phyloP scores from a whole-genome alignment of 2,113 vertebrate species.

The Aythya baeri region DNA sequence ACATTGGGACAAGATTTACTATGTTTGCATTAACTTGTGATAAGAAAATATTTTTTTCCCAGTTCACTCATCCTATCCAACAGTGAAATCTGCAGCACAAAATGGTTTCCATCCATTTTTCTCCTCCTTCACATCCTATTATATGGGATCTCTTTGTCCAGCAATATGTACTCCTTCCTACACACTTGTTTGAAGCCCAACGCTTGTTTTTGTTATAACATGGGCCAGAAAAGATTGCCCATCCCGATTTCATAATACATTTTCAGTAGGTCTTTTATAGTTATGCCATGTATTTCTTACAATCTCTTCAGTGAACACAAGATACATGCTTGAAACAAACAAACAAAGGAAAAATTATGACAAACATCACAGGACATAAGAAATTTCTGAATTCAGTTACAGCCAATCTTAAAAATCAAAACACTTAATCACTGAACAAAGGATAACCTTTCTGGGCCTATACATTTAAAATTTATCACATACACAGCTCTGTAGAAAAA shows the following conservation, averaged over 20 bases:
- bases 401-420: not conserved
- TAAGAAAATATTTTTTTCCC: not conserved
- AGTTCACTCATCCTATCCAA: not conserved
- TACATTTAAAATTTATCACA: not conserved
- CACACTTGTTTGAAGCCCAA: slow-evolving; percentile 18
- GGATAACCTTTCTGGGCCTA: not conserved
- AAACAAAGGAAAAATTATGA: not conserved
- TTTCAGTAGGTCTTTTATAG: not conserved
- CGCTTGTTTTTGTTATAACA: not conserved
- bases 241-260: not conserved
- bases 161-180: not conserved
- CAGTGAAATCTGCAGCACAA: slow-evolving; percentile 15
- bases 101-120: not conserved
- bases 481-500: not conserved
- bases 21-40: not conserved
- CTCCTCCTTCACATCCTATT: not conserved
- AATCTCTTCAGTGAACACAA: not conserved
- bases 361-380: not conserved
- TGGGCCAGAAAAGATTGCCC: not conserved
- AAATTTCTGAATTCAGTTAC: not conserved
- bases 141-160: slow-evolving; percentile 28
- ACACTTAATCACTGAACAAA: not conserved
- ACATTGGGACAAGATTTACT: not conserved
- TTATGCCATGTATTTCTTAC: not conserved
- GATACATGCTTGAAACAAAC: not conserved